Evolutionary conservation across 1,140 invertebrate genomes (phyloP), one percentile per base, ranked within the genome.

Genomic region (Bombus breviceps): DNA sequence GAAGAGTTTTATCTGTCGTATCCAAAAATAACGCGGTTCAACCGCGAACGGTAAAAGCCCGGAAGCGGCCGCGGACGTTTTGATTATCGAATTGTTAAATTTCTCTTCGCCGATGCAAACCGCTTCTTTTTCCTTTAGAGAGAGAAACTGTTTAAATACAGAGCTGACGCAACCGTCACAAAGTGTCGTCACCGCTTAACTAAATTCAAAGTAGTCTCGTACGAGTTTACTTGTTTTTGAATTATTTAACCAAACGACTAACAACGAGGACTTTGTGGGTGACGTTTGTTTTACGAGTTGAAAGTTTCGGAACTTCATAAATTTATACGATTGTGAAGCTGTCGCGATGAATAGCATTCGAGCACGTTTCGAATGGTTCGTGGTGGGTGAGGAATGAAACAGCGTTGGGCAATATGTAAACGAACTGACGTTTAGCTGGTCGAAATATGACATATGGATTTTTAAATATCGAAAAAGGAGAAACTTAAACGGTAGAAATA

Each of bases 71-170:
- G n/a, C 79, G 64, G 59, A 75, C 78, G 71, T 81, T 64, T 78
- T 62, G 72, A 80, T 89, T 80, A 86, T 86, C 64, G 34, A 89
- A 89, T 88, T 81, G 76, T 73, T 28, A 53, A 47, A 68, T 69
- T 76, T 53, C 32, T 32, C 22, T 34, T 69, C 15, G 59, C 32
- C 43, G 43, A 18, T 32, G 64, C 64, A 66, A 28, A 22, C 59
- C 74, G 37, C 34, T 66, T 34, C 32, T 8, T 34, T 9, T 34
- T 10, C 64, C 59, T 9, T 28, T 53, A 53, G 47, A 22, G 47
- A 53, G 5, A 53, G 47, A 53, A 53, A 12, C 59, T 12, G 66
- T 62, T 53, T 81, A 77, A 81, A 81, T 22, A 47, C 28, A 12
- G 32, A 18, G 3, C 13, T 53, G 57, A 82, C 39, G 81, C 39